Evolutionary conservation across 2,797 vertebrate species (phyloP).

Genomic region (Harpagifer antarcticus): DNA sequence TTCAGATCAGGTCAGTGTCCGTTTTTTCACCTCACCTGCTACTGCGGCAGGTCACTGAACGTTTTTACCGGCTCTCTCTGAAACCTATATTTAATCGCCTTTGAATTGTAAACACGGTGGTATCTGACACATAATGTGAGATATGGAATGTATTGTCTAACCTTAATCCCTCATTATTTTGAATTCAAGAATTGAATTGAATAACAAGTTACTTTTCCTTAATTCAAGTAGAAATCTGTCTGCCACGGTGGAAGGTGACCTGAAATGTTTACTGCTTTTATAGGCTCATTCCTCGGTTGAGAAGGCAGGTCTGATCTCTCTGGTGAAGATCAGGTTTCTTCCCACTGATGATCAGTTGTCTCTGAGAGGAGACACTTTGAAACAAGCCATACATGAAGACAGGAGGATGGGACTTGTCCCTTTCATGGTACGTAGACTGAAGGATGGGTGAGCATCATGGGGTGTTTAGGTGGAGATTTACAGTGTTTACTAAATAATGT

Average conservation of each 20-base stretch:
- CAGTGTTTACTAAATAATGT: background rate
- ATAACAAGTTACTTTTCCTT: no score
- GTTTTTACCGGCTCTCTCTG: no score
- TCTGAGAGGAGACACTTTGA: constrained; percentile 91
- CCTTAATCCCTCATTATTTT: no score
- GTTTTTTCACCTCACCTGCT: no score
- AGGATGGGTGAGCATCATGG: background rate
- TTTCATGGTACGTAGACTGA: constrained; percentile 86
- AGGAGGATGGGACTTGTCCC: constrained; percentile 89
- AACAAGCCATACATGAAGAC: constrained; percentile 92
- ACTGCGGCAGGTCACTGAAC: no score
- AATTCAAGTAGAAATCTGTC: no score
- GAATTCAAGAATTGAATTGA: no score
- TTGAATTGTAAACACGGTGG: no score
- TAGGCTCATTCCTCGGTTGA: constrained; percentile 97
- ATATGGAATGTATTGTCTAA: no score
- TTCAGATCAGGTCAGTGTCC: constrained; percentile 90
- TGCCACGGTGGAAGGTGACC: no score
- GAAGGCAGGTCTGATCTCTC: constrained; percentile 95
- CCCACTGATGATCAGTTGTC: constrained; percentile 92
- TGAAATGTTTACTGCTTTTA: background rate
- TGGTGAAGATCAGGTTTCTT: constrained; percentile 94
- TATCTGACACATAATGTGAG: no score
- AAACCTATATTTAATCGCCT: no score
- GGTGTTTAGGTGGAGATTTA: background rate